phyloP scores from a whole-genome alignment of 2,113 vertebrate species.

The Zingel zingel region DNA sequence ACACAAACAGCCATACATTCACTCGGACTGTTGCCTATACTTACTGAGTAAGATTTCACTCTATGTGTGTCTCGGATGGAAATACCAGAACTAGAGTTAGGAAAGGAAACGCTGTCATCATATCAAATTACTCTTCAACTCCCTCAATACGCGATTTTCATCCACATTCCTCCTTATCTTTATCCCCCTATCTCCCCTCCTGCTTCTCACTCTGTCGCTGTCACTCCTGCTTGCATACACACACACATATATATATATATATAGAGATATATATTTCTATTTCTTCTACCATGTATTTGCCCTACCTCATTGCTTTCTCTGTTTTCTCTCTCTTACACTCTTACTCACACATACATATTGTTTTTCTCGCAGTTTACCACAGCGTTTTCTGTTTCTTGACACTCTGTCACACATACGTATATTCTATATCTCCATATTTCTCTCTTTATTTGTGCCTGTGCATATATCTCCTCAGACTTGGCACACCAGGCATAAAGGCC shows the following conservation, averaged over 20 bases:
- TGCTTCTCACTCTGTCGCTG: conserved; percentile 17
- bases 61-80: conserved; percentile 27
- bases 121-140: conserved; percentile 59
- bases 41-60: neutral
- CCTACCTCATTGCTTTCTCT: conserved; percentile 9
- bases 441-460: conserved; percentile 16
- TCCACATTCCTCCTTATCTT: conserved; percentile 49
- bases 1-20: neutral
- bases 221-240: conserved; percentile 9
- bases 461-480: conserved; percentile 47
- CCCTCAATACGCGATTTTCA: conserved; percentile 51
- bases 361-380: conserved; percentile 20
- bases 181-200: conserved; percentile 26
- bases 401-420: neutral
- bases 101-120: conserved; percentile 50
- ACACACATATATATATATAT: neutral
- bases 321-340: conserved; percentile 3
- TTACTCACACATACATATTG: conserved; percentile 5
- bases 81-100: conserved; percentile 36
- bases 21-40: conserved; percentile 16
- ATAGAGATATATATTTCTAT: neutral
- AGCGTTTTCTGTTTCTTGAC: neutral
- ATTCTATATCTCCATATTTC: neutral
- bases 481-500: conserved; percentile 27
- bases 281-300: neutral